phyloP scores from a whole-genome alignment of 2,888 invertebrate species.

The Epirrita christyi region DNA sequence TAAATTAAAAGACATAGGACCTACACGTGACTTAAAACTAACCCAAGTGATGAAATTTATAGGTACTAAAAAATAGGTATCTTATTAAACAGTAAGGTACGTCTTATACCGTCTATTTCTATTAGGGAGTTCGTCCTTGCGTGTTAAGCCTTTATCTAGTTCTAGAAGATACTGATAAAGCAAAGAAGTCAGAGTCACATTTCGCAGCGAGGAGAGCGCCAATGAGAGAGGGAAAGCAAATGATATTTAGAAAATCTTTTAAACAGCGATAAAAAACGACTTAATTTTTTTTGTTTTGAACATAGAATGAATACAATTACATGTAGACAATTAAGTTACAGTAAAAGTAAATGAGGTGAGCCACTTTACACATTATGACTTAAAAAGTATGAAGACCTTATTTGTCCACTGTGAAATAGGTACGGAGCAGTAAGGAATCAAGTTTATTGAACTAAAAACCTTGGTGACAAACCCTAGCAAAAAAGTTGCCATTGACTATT shows the following conservation, averaged over 20 bases:
- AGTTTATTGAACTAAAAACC: conserved; percentile 27
- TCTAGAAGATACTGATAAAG: conserved; percentile 83
- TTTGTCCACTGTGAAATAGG: conserved; percentile 1
- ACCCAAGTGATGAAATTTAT: too few relatives aligned
- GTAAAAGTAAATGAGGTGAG: conserved; percentile 7
- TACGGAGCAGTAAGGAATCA: conserved; percentile 30
- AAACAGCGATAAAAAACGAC: background rate
- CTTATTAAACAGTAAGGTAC: too few relatives aligned
- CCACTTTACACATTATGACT: background rate
- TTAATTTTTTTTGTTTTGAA: background rate
- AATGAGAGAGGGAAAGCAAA: conserved; percentile 49
- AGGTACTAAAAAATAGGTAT: too few relatives aligned
- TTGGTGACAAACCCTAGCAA: conserved; percentile 26
- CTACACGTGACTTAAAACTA: background rate
- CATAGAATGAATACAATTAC: background rate
- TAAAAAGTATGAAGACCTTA: conserved; percentile 7
- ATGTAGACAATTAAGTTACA: conserved; percentile 5
- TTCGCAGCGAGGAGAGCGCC: conserved; percentile 58
- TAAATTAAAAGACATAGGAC: too few relatives aligned
- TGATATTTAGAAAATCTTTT: conserved; percentile 13
- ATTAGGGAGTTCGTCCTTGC: conserved; percentile 82
- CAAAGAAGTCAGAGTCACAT: conserved; percentile 51
- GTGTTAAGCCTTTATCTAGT: conserved; percentile 80
- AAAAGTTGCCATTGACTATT: conserved; percentile 6
- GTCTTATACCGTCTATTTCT: conserved; percentile 81